A percentile compares a stretch with the other conserved stretches of the same genome.
These are phyloP conservation scores for Xiphias gladius DNA, from an alignment of 2,113 vertebrate genomes.

Conservation along the genomic window DNA sequence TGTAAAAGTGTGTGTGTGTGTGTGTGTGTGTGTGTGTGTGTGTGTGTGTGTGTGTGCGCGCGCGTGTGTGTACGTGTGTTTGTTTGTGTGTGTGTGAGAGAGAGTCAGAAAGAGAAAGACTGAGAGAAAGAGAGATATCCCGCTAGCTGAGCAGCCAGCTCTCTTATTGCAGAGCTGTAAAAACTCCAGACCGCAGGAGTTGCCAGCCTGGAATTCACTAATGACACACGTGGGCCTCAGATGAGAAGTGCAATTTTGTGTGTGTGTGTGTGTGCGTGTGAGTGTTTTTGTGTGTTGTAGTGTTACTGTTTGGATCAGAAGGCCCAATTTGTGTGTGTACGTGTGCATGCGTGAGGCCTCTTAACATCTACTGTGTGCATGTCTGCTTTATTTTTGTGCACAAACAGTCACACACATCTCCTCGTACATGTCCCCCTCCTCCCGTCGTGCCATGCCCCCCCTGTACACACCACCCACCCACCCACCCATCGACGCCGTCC, in stretches of 20 bases:
- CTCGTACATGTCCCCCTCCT: slow-evolving; percentile 10
- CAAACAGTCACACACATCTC: slow-evolving; percentile 43
- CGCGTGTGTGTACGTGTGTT: slow-evolving; percentile 20
- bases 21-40: slow-evolving; percentile 30
- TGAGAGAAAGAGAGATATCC: slow-evolving; percentile 57
- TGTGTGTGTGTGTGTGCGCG: background rate
- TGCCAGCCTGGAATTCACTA: slow-evolving; percentile 85
- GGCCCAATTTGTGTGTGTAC: slow-evolving; percentile 56
- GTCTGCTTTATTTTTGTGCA: slow-evolving; percentile 22
- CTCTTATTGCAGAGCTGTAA: slow-evolving; percentile 80
- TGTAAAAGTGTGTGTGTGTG: slow-evolving; percentile 68
- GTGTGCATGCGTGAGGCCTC: slow-evolving; percentile 61
- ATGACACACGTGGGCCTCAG: slow-evolving; percentile 84
- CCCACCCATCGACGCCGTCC: background rate
- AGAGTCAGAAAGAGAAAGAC: slow-evolving; percentile 55
- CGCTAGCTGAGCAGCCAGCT: slow-evolving; percentile 64
- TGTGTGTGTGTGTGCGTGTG: slow-evolving; percentile 38
- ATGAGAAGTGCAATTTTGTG: slow-evolving; percentile 80
- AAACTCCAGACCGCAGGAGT: slow-evolving; percentile 80
- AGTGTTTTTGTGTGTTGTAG: slow-evolving; percentile 45
- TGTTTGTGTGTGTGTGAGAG: background rate
- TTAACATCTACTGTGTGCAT: slow-evolving; percentile 60
- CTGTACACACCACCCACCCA: background rate
- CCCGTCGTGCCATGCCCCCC: background rate
- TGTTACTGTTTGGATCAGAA: slow-evolving; percentile 69